Evolutionary conservation across 1,140 invertebrate genomes (phyloP).

Genomic region (Radopholus similis): DNA sequence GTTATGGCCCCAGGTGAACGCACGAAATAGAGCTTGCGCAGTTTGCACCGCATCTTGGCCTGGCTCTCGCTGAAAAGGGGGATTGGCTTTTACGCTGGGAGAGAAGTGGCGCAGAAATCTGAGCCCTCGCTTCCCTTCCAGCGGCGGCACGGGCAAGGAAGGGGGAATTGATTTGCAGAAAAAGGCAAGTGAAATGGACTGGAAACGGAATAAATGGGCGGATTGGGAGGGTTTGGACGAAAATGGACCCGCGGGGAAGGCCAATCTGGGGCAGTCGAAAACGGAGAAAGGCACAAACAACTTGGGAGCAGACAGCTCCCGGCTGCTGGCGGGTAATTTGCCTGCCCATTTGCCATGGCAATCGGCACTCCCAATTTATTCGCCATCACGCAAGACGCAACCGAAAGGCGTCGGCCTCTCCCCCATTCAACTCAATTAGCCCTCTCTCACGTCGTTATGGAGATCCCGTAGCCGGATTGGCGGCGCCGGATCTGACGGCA

Average conservation of each 20-base stretch:
- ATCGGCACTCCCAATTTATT: too few species aligned
- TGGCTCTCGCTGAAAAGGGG: slow-evolving; percentile 51
- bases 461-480: slow-evolving; percentile 57
- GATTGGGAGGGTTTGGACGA: too few species aligned
- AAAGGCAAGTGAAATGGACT: too few species aligned
- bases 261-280: not conserved
- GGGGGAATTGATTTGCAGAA: not conserved
- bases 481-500: slow-evolving; percentile 36
- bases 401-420: not conserved
- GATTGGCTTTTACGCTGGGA: not conserved
- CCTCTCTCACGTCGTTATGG: slow-evolving; percentile 50
- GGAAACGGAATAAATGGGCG: too few species aligned
- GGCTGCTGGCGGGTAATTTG: too few species aligned
- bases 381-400: not conserved
- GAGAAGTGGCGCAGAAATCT: not conserved
- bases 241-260: not conserved
- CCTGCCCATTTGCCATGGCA: too few species aligned
- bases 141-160: not conserved
- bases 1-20: too few species aligned
- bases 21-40: slow-evolving; percentile 46
- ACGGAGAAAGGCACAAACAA: too few species aligned
- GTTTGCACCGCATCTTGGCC: slow-evolving; percentile 58
- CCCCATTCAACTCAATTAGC: not conserved
- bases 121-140: not conserved
- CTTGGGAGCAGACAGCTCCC: too few species aligned